These are phyloP conservation scores for Grammomys surdaster DNA, from an alignment of 2,113 vertebrate genomes.

Conservation along the genomic window DNA sequence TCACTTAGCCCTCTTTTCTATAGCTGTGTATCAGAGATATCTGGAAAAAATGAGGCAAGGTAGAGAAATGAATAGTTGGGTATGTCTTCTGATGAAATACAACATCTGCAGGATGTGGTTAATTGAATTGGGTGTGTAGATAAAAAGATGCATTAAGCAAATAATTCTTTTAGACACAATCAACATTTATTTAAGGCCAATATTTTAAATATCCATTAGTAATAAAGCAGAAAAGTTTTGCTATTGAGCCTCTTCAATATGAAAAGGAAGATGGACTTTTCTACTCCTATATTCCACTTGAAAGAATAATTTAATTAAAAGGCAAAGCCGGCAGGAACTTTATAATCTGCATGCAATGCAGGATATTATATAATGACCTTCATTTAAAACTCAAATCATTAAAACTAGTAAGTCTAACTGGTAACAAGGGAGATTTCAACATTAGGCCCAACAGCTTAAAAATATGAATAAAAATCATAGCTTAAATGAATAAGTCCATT, in stretches of 20 bases:
- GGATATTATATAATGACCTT: constrained; percentile 87
- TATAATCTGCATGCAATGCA: constrained; percentile 84
- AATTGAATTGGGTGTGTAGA: constrained; percentile 50
- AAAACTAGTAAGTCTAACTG: constrained; percentile 86
- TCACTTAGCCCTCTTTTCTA: not conserved
- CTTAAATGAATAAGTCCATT: constrained; percentile 85
- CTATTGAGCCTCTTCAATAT: constrained; percentile 81
- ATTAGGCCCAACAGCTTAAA: constrained; percentile 85
- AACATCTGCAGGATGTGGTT: not conserved
- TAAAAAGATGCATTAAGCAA: constrained; percentile 74
- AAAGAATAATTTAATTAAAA: constrained; percentile 88
- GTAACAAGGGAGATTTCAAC: constrained; percentile 86
- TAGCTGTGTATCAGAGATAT: not conserved
- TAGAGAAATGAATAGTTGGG: not conserved
- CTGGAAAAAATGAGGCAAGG: not conserved
- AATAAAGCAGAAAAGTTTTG: constrained; percentile 85
- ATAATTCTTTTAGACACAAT: constrained; percentile 75
- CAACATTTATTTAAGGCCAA: constrained; percentile 73
- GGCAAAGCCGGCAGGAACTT: constrained; percentile 86
- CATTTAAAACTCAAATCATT: constrained; percentile 87
- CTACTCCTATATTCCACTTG: constrained; percentile 82
- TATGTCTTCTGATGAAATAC: not conserved
- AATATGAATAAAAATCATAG: constrained; percentile 87
- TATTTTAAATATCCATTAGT: constrained; percentile 78
- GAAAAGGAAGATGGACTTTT: constrained; percentile 84